Percentiles rank a stretch among this genome's conserved stretches.
phyloP scores from a whole-genome alignment of 2,888 invertebrate genomes.

The Latheticus oryzae region DNA sequence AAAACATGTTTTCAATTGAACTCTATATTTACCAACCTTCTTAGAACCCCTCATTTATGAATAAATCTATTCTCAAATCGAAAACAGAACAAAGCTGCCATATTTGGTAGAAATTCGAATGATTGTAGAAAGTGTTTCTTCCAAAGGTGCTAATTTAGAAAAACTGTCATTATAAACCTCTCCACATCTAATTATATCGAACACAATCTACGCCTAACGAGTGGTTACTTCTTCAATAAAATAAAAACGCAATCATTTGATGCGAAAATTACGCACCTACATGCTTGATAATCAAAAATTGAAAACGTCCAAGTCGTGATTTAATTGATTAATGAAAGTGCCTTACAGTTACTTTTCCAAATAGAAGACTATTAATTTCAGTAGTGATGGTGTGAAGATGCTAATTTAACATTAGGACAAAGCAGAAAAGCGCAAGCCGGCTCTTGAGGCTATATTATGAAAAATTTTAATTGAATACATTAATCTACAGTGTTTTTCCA shows the following conservation, averaged over 20 bases:
- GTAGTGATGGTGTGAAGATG: constrained; percentile 1
- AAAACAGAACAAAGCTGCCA: constrained; percentile 11
- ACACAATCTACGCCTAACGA: constrained; percentile 30
- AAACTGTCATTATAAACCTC: constrained; percentile 33
- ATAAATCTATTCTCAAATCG: neutral
- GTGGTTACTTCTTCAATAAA: constrained; percentile 12
- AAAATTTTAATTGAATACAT: no score
- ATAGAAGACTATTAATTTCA: constrained; percentile 31
- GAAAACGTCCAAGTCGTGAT: constrained; percentile 29
- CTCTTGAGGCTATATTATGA: no score
- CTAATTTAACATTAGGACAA: constrained; percentile 25
- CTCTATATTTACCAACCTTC: no score
- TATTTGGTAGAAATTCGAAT: constrained; percentile 15
- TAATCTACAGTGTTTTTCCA: no score
- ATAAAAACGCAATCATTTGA: constrained; percentile 34
- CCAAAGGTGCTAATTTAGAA: constrained; percentile 21
- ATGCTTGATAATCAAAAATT: constrained; percentile 26
- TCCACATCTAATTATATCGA: constrained; percentile 24
- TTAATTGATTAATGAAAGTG: constrained; percentile 38
- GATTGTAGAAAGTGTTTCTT: constrained; percentile 3
- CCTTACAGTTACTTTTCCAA: constrained; percentile 35
- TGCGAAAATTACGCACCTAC: constrained; percentile 35
- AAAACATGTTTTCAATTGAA: no score
- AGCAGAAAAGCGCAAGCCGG: no score
- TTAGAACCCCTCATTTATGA: constrained; percentile 1